phyloP scores from a whole-genome alignment of 2,797 vertebrate species.

The Pangasius macronema region DNA sequence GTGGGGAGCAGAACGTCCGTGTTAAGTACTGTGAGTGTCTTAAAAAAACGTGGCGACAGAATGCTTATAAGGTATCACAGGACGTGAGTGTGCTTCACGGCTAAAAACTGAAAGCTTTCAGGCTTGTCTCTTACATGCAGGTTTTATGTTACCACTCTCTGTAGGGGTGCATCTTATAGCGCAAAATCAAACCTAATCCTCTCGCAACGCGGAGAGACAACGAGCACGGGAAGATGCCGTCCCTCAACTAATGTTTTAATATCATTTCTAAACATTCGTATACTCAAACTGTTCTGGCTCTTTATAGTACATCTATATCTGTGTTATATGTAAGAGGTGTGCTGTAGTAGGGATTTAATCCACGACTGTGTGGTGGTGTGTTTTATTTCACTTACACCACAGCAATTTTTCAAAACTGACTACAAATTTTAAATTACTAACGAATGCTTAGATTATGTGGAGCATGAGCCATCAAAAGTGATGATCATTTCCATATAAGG shows the following conservation, averaged over 20 bases:
- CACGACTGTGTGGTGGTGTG: neutral
- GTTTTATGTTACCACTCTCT: neutral
- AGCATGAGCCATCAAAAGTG: neutral
- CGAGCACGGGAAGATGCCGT: neutral
- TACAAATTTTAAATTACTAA: neutral
- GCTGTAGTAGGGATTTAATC: neutral
- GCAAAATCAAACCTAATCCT: neutral
- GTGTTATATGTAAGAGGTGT: neutral
- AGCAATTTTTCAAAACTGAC: neutral
- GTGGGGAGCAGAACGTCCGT: neutral
- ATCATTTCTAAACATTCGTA: neutral
- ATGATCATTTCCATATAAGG: neutral
- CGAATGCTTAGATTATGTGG: neutral
- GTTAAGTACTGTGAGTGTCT: constrained; percentile 10
- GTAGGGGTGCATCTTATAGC: neutral
- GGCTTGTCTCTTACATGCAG: neutral
- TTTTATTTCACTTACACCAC: neutral
- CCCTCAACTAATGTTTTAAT: neutral
- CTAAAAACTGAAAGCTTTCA: constrained; percentile 6
- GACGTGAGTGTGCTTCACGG: neutral
- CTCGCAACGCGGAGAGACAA: neutral
- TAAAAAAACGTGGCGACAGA: neutral
- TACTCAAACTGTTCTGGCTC: neutral
- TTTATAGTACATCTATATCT: neutral
- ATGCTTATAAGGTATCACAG: neutral